Evolutionary conservation across 2,113 vertebrate species (phyloP).

Genomic region (Ibidorhyncha struthersii): DNA sequence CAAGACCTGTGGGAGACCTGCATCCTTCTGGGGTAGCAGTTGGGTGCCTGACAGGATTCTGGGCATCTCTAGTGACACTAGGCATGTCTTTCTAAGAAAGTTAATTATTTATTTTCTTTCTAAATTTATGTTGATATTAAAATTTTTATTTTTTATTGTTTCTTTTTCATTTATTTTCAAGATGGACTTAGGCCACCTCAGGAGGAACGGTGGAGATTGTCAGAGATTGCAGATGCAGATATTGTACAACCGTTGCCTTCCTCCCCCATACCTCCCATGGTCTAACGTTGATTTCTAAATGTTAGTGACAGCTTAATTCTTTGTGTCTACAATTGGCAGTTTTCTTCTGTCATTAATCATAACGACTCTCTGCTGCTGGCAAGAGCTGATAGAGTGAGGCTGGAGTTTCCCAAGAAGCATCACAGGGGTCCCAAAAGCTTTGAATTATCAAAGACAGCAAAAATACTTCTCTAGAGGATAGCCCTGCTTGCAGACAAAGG

Average conservation of each 20-base stretch:
- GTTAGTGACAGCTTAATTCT: constrained; percentile 29
- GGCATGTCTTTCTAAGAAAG: neutral
- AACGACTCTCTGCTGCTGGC: neutral
- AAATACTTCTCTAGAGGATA: neutral
- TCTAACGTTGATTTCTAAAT: neutral
- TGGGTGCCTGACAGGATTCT: neutral
- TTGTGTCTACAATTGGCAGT: neutral
- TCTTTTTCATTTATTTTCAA: neutral
- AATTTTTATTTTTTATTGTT: neutral
- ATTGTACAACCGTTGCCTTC: accelerated
- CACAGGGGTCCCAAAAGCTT: neutral
- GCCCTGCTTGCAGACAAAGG: neutral
- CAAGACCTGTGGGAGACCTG: neutral
- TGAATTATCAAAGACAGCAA: neutral
- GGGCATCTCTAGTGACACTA: accelerated
- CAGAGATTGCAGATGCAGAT: neutral
- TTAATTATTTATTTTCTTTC: neutral
- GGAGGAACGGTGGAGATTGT: neutral
- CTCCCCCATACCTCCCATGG: neutral
- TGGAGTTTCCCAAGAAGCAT: constrained; percentile 2
- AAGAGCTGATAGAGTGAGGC: constrained; percentile 3
- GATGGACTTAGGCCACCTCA: neutral
- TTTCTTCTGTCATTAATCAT: neutral
- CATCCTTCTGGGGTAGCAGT: neutral
- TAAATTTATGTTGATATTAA: neutral